Conservation (phyloP, 2,113 vertebrate species). For the Gobio gobio region DNA sequence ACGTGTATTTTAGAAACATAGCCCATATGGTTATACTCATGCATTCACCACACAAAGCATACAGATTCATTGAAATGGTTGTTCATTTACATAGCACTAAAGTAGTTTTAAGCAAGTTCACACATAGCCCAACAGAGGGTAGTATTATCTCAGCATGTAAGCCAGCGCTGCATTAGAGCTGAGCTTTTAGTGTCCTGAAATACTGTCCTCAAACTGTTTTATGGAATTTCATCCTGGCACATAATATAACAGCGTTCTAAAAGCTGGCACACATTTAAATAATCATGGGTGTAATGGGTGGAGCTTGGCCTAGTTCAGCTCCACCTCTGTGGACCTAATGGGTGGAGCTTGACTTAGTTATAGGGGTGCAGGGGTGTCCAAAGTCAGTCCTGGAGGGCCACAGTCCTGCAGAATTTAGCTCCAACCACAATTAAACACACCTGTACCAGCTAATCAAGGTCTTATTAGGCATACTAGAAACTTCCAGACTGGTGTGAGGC, state of each 20-base stretch:
- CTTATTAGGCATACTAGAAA: too few relatives aligned
- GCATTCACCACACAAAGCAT: neutral
- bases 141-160: constrained; percentile 48
- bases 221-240: neutral
- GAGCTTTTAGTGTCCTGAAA: constrained; percentile 12
- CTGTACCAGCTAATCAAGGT: too few relatives aligned
- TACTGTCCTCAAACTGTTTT: constrained; percentile 10
- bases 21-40: neutral
- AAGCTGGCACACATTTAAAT: constrained; percentile 19
- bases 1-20: neutral
- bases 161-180: constrained; percentile 17
- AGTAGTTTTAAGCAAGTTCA: constrained; percentile 36
- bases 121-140: constrained; percentile 55
- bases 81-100: neutral
- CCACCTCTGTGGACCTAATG: too few relatives aligned
- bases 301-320: too few relatives aligned
- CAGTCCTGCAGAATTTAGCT: too few relatives aligned
- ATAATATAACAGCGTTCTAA: constrained; percentile 32
- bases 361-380: too few relatives aligned
- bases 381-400: too few relatives aligned
- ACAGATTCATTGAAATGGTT: neutral
- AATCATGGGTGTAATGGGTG: neutral
- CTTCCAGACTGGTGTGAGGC: too few relatives aligned
- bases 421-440: too few relatives aligned
- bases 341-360: too few relatives aligned